Percentiles rank a stretch among this genome's conserved stretches.
phyloP scores from a whole-genome alignment of 1,140 invertebrate genomes.

The Drosophila simulans region DNA sequence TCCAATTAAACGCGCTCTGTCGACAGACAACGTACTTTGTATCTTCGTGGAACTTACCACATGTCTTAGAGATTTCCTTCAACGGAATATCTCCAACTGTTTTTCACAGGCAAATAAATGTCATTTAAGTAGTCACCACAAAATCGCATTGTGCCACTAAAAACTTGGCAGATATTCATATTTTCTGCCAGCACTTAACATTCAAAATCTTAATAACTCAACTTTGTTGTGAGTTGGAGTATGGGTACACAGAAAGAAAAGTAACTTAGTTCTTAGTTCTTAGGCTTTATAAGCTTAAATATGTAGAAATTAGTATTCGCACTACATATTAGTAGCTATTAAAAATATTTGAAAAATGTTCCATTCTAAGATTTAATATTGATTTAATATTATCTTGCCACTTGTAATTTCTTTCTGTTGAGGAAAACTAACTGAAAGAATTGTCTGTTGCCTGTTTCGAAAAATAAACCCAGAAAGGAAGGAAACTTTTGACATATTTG shows the following conservation, averaged over 20 bases:
- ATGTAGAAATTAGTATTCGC: too few species aligned
- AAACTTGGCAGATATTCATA: slow-evolving; percentile 15
- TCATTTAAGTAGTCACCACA: slow-evolving; percentile 15
- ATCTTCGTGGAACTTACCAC: slow-evolving; percentile 4
- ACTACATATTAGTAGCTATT: too few species aligned
- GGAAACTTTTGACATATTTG: slow-evolving; percentile 61
- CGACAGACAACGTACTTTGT: slow-evolving; percentile 12
- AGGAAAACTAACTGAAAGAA: slow-evolving; percentile 18
- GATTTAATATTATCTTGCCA: too few species aligned
- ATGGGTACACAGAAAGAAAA: background rate
- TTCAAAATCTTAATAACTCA: slow-evolving; percentile 33
- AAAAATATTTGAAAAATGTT: background rate
- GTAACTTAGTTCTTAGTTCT: too few species aligned
- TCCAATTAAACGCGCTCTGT: slow-evolving; percentile 24
- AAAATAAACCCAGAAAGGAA: slow-evolving; percentile 4
- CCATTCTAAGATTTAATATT: background rate
- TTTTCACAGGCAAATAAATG: slow-evolving; percentile 27
- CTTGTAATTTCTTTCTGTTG: background rate
- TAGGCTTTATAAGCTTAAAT: too few species aligned
- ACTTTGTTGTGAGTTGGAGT: slow-evolving; percentile 21
- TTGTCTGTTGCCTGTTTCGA: slow-evolving; percentile 11
- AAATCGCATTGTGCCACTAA: slow-evolving; percentile 2
- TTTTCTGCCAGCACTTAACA: slow-evolving; percentile 26
- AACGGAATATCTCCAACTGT: slow-evolving; percentile 2
- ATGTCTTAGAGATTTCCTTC: background rate